Conservation (phyloP, 2,888 invertebrate species). For the Nemapogon koenigi region DNA sequence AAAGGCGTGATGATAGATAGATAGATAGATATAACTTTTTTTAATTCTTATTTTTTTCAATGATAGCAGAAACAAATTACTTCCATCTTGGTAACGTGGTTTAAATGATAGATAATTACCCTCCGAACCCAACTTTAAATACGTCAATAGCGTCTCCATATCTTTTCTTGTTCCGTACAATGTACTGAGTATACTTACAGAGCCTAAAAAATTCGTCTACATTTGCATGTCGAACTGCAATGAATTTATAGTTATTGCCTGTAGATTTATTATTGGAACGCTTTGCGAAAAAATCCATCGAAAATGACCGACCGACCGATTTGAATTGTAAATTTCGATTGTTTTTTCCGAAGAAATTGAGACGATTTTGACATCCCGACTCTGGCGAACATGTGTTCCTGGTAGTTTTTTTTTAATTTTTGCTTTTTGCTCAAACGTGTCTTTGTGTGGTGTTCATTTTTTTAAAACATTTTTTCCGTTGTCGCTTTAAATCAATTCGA, state of each 20-base stretch:
- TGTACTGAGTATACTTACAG: conserved; percentile 39
- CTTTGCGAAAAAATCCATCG: conserved; percentile 51
- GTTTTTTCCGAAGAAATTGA: conserved; percentile 57
- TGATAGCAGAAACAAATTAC: too few relatives aligned
- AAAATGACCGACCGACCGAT: conserved; percentile 52
- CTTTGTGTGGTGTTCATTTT: conserved; percentile 11
- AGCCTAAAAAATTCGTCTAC: conserved; percentile 44
- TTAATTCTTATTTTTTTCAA: too few relatives aligned
- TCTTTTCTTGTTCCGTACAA: conserved; percentile 26
- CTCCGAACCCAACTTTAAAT: too few relatives aligned
- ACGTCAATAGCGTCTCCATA: conserved; percentile 23
- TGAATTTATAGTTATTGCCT: conserved; percentile 64
- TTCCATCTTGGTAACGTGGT: too few relatives aligned
- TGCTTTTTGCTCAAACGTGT: conserved; percentile 16
- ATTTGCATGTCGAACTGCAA: conserved; percentile 64
- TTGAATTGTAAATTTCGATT: conserved; percentile 59
- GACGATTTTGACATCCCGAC: conserved; percentile 57
- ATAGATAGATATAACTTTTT: too few relatives aligned
- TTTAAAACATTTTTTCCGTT: conserved; percentile 21
- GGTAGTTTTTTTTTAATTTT: conserved; percentile 21
- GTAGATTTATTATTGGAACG: conserved; percentile 52
- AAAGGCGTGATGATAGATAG: too few relatives aligned
- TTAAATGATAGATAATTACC: too few relatives aligned
- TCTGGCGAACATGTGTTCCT: conserved; percentile 42
- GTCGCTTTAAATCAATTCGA: conserved; percentile 48